A percentile compares a stretch with the other conserved stretches of the same genome.
phyloP scores from a whole-genome alignment of 2,113 vertebrate genomes.

The Rhinoderma darwinii region DNA sequence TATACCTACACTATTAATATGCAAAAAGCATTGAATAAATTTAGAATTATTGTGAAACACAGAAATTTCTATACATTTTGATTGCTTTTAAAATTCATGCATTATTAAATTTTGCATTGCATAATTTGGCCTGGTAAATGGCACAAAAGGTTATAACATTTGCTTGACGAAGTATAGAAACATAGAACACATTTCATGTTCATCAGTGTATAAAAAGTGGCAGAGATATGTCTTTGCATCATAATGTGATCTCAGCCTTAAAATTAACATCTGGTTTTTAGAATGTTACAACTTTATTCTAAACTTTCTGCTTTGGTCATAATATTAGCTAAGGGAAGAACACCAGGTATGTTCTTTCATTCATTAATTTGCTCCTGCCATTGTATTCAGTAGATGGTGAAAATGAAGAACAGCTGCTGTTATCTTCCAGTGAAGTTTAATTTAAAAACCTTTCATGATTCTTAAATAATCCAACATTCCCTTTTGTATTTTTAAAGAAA shows the following conservation, averaged over 20 bases:
- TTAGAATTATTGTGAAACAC: slow-evolving; percentile 52
- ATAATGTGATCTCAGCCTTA: slow-evolving; percentile 55
- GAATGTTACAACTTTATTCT: slow-evolving; percentile 34
- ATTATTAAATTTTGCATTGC: slow-evolving; percentile 56
- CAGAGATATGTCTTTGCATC: slow-evolving; percentile 51
- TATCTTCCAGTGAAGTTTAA: slow-evolving; percentile 39
- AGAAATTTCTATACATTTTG: slow-evolving; percentile 53
- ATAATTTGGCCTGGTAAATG: slow-evolving; percentile 49
- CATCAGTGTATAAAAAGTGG: slow-evolving; percentile 43
- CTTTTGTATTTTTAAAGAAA: slow-evolving; percentile 33
- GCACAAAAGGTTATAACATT: slow-evolving; percentile 55
- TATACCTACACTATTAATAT: slow-evolving; percentile 28
- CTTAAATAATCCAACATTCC: slow-evolving; percentile 48
- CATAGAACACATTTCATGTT: slow-evolving; percentile 47
- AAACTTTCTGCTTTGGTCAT: slow-evolving; percentile 31
- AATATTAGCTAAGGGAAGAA: slow-evolving; percentile 25
- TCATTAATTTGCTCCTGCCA: slow-evolving; percentile 47
- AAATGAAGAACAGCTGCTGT: slow-evolving; percentile 39
- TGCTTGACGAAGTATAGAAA: slow-evolving; percentile 53
- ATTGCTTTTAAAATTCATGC: slow-evolving; percentile 59
- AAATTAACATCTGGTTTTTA: slow-evolving; percentile 54
- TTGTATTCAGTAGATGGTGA: slow-evolving; percentile 46
- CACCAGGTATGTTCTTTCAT: slow-evolving; percentile 44
- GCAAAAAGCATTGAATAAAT: slow-evolving; percentile 39
- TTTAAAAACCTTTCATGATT: slow-evolving; percentile 35